Conservation (phyloP, 2,797 vertebrate species). For the Leptoclinus maculatus region DNA sequence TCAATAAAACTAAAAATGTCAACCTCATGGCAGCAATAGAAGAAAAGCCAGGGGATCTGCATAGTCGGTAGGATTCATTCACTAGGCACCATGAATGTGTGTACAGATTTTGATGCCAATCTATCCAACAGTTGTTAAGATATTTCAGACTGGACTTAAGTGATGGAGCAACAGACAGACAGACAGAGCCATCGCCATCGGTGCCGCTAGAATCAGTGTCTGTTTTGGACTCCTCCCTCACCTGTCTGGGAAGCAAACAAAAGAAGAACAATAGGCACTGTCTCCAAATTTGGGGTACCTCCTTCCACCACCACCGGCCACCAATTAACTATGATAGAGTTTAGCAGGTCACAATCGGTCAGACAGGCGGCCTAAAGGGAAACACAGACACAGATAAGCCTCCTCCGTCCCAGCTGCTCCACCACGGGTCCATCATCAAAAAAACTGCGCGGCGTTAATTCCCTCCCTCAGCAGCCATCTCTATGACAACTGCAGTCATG, state of each 20-base stretch:
- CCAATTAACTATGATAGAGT: slow-evolving; percentile 75
- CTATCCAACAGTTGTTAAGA: background rate
- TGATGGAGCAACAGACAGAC: background rate
- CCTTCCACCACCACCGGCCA: slow-evolving; percentile 28
- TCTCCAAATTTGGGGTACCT: slow-evolving; percentile 32
- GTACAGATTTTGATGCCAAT: background rate
- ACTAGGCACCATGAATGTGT: background rate
- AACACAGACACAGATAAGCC: slow-evolving; percentile 22
- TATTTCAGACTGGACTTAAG: background rate
- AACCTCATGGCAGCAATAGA: background rate
- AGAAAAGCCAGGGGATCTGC: background rate
- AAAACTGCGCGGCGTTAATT: slow-evolving; percentile 58
- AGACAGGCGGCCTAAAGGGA: slow-evolving; percentile 65
- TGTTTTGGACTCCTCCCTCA: slow-evolving; percentile 2
- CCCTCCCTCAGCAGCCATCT: slow-evolving; percentile 51
- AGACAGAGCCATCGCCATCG: background rate
- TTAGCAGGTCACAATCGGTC: slow-evolving; percentile 66
- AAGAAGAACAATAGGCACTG: slow-evolving; percentile 27
- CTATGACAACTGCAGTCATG: slow-evolving; percentile 51
- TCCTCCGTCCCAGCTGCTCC: slow-evolving; percentile 63
- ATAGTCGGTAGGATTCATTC: background rate
- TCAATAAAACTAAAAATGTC: background rate
- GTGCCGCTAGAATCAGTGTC: background rate
- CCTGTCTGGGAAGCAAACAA: slow-evolving; percentile 36
- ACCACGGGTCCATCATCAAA: slow-evolving; percentile 57